Conservation (phyloP, 2,888 invertebrate species). For the Schizaphis graminum region DNA sequence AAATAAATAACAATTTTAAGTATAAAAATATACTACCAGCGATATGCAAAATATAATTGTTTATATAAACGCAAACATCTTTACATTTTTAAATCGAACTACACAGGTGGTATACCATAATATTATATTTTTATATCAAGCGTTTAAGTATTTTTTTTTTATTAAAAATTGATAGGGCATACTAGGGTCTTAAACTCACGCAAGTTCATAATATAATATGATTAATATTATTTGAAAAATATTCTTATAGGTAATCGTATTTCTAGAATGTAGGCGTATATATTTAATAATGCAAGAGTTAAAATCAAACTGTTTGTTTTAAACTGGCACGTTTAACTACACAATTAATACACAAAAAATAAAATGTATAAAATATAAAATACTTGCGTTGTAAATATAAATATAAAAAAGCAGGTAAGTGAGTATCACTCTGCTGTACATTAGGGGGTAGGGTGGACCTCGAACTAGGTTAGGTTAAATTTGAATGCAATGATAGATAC, state of each 20-base stretch:
- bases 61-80: background rate
- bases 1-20: background rate
- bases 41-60: background rate
- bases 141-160: background rate
- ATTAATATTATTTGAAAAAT: background rate
- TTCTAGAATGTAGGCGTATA: background rate
- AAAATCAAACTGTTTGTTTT: no score
- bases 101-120: background rate
- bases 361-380: background rate
- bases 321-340: background rate
- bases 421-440: no score
- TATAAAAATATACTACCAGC: background rate
- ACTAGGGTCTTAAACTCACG: background rate
- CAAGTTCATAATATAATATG: background rate
- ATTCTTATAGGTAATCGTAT: background rate
- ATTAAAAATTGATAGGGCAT: background rate
- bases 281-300: background rate
- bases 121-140: background rate
- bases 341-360: background rate
- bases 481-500: no score
- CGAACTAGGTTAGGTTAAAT: no score
- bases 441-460: no score
- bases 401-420: no score
- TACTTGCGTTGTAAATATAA: background rate
- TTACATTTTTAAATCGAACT: background rate